Evolutionary conservation across 2,797 vertebrate genomes (phyloP).

Genomic region (Yasuhikotakia modesta): DNA sequence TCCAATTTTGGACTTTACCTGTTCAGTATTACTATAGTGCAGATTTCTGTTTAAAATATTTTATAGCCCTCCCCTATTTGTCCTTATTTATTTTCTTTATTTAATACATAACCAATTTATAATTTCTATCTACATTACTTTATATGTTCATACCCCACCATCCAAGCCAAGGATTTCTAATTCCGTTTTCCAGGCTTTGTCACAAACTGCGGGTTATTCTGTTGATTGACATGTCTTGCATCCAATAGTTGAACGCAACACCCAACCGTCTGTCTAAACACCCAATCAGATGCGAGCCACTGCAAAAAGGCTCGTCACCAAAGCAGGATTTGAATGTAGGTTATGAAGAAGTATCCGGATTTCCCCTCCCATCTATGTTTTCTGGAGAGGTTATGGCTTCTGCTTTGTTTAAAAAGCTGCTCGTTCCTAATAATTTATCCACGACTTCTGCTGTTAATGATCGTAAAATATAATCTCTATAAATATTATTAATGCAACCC

Average conservation of each 20-base stretch:
- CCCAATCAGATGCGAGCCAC: conserved; percentile 64
- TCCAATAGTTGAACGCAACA: conserved; percentile 63
- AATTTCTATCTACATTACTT: not conserved
- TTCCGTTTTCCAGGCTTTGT: conserved; percentile 64
- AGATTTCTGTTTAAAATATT: not conserved
- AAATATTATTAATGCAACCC: no score
- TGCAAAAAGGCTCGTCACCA: conserved; percentile 66
- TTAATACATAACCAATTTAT: not conserved
- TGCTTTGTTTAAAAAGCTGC: conserved; percentile 69
- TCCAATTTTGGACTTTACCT: no score
- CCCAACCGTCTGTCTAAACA: conserved; percentile 44
- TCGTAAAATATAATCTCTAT: not conserved
- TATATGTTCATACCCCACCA: not conserved
- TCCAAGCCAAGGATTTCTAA: not conserved
- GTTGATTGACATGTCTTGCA: conserved; percentile 61
- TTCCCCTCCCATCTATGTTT: conserved; percentile 68
- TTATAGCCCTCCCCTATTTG: no score
- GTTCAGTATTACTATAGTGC: not conserved
- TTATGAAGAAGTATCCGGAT: conserved; percentile 61
- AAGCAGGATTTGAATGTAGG: conserved; percentile 72
- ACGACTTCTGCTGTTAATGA: not conserved
- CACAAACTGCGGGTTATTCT: conserved; percentile 21
- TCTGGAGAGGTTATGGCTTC: conserved; percentile 50
- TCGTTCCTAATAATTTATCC: conserved; percentile 40
- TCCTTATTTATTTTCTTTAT: not conserved